phyloP scores from a whole-genome alignment of 2,113 vertebrate genomes.

The Menura novaehollandiae region DNA sequence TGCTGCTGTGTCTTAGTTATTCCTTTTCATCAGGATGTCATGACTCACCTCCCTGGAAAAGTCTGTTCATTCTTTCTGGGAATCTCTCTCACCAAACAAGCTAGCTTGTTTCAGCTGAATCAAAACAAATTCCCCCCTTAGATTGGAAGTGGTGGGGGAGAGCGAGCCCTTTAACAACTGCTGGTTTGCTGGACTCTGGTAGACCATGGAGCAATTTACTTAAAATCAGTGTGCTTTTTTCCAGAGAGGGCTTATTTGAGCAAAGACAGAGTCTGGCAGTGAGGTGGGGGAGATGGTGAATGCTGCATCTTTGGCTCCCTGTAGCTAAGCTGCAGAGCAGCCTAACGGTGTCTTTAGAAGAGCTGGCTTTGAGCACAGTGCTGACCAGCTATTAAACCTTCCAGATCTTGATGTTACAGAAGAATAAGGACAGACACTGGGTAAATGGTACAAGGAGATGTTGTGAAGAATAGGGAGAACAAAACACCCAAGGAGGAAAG shows the following conservation, averaged over 20 bases:
- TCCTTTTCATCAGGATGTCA: slow-evolving; percentile 10
- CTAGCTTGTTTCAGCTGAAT: background rate
- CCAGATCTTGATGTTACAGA: background rate
- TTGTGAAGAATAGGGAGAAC: background rate
- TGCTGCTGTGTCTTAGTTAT: background rate
- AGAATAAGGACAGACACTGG: background rate
- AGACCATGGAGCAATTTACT: background rate
- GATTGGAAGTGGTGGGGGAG: background rate
- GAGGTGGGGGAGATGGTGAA: background rate
- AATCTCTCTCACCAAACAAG: slow-evolving; percentile 32
- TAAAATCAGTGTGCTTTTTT: background rate
- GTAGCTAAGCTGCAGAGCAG: background rate
- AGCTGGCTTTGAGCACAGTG: background rate
- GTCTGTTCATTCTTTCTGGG: slow-evolving; percentile 46
- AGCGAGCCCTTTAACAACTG: background rate
- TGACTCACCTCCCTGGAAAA: slow-evolving; percentile 63
- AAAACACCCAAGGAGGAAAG: background rate
- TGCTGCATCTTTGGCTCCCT: background rate
- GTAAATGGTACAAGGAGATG: background rate
- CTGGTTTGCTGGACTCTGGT: background rate
- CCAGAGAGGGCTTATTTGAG: background rate
- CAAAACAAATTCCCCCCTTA: background rate
- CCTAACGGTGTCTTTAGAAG: background rate
- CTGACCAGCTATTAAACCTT: background rate
- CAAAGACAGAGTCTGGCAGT: background rate